phyloP scores from a whole-genome alignment of 1,140 invertebrate species.

The Pantala flavescens region DNA sequence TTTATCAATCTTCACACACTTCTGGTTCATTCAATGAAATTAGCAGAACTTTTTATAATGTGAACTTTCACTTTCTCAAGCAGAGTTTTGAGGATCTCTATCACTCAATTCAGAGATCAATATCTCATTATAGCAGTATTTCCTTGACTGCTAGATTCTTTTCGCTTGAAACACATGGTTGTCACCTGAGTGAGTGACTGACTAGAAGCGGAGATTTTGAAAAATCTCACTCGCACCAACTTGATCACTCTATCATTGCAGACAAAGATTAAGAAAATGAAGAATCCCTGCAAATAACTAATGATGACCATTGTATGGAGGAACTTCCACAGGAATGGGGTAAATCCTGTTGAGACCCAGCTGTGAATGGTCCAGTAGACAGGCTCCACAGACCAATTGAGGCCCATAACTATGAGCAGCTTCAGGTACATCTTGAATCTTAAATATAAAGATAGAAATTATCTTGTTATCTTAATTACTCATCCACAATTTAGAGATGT shows the following conservation, averaged over 20 bases:
- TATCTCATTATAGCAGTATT: too few relatives aligned
- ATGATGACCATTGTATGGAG: background rate
- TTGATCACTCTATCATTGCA: background rate
- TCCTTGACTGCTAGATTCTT: too few relatives aligned
- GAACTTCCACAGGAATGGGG: background rate
- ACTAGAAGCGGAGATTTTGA: background rate
- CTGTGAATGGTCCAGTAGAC: background rate
- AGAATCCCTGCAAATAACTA: background rate
- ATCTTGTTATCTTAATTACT: too few relatives aligned
- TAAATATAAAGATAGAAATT: background rate
- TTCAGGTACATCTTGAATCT: conserved; percentile 2
- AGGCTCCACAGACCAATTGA: background rate
- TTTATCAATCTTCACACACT: too few relatives aligned
- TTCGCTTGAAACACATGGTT: too few relatives aligned
- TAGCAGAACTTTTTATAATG: too few relatives aligned
- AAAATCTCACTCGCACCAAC: background rate
- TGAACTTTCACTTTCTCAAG: too few relatives aligned
- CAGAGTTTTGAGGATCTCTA: too few relatives aligned
- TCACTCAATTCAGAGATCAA: too few relatives aligned
- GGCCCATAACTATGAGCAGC: background rate
- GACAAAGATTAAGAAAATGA: background rate
- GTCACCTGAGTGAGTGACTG: too few relatives aligned
- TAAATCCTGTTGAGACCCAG: background rate
- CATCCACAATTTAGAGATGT: too few relatives aligned
- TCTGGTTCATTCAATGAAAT: too few relatives aligned